Evolutionary conservation across 2,888 invertebrate species (phyloP).

Genomic region (Apocheima hispidaria): DNA sequence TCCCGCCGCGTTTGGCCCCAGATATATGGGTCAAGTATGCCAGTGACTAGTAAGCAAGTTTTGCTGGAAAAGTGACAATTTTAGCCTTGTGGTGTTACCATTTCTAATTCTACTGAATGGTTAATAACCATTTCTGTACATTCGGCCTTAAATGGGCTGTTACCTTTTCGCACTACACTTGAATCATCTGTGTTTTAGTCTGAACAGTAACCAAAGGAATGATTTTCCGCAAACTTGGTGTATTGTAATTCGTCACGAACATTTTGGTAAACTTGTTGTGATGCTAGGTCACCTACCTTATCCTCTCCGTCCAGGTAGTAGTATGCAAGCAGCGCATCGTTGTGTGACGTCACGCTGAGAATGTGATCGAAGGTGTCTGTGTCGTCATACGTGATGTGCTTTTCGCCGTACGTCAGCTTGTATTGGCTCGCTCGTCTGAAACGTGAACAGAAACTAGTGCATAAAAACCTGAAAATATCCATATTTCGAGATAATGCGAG

Average conservation of each 20-base stretch:
- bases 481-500: no score
- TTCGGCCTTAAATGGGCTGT: background rate
- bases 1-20: conserved; percentile 9
- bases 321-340: conserved; percentile 96
- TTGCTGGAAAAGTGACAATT: conserved; percentile 8
- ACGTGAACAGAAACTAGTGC: background rate
- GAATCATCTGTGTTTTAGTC: background rate
- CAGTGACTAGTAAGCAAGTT: conserved; percentile 26
- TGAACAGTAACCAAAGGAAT: background rate
- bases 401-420: conserved; percentile 72
- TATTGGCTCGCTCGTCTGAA: conserved; percentile 77
- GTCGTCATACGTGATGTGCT: conserved; percentile 63
- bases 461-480: no score
- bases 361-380: conserved; percentile 90
- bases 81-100: background rate
- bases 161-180: background rate
- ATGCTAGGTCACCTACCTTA: conserved; percentile 84
- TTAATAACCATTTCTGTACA: background rate
- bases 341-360: conserved; percentile 91
- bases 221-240: no score
- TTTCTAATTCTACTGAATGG: background rate
- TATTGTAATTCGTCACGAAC: background rate
- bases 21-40: conserved; percentile 40
- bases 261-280: background rate
- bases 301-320: conserved; percentile 96